A percentile compares a stretch with the other conserved stretches of the same genome.
Conservation (phyloP, 2,113 vertebrate genomes). For the Poicephalus meyeri region DNA sequence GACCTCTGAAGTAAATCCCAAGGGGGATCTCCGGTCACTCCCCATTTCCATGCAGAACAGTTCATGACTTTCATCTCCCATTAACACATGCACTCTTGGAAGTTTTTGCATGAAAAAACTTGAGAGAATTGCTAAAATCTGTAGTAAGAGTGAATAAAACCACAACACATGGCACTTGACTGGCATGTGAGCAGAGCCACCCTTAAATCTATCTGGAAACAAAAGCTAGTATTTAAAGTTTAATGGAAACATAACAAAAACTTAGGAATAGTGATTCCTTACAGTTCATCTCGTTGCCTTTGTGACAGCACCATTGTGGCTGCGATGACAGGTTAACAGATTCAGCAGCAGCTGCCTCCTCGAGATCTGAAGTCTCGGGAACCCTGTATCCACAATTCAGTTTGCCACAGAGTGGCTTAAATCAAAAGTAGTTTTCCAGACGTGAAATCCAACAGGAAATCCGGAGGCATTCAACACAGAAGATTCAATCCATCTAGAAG, state of each 20-base stretch:
- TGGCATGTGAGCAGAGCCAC: neutral
- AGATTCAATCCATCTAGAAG: slow-evolving; percentile 90
- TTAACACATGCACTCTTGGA: neutral
- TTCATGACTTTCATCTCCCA: neutral
- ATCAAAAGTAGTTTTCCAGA: slow-evolving; percentile 66
- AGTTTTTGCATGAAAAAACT: neutral
- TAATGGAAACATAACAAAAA: neutral
- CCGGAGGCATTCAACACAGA: slow-evolving; percentile 84
- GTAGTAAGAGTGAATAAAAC: neutral
- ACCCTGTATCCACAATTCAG: slow-evolving; percentile 73
- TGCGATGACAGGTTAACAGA: slow-evolving; percentile 72
- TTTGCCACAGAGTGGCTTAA: slow-evolving; percentile 76
- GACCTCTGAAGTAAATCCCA: neutral
- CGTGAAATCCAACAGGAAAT: slow-evolving; percentile 73
- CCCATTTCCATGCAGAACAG: neutral
- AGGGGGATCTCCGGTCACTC: neutral
- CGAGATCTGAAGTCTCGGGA: slow-evolving; percentile 76
- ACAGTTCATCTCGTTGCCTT: slow-evolving; percentile 99
- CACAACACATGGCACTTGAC: neutral
- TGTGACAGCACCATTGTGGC: slow-evolving; percentile 98
- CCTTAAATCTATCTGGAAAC: neutral
- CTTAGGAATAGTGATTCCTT: slow-evolving; percentile 68
- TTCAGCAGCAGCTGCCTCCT: slow-evolving; percentile 80
- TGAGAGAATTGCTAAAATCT: neutral
- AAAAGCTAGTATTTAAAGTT: neutral